Percentiles rank a stretch among this genome's conserved stretches.
Evolutionary conservation across 2,113 vertebrate species (phyloP).

Genomic region (Sigmodon hispidus): DNA sequence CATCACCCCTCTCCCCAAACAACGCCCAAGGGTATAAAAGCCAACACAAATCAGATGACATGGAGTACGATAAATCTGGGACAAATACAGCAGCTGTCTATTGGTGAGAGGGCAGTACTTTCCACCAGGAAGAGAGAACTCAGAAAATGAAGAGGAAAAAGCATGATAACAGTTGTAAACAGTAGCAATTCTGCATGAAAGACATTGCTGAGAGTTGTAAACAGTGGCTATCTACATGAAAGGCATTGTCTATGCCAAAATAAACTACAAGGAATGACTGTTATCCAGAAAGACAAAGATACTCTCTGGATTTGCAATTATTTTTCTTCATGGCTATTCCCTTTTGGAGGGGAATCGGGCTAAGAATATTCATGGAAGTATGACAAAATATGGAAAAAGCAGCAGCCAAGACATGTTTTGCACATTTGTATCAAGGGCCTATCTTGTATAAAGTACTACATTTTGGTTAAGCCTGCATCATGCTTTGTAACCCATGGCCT

Average conservation of each 20-base stretch:
- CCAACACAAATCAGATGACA: background rate
- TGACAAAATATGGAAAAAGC: background rate
- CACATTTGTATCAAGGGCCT: background rate
- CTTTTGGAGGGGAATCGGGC: background rate
- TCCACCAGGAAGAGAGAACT: background rate
- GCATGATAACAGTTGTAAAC: conserved; percentile 38
- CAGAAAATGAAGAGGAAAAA: background rate
- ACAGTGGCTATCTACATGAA: conserved; percentile 44
- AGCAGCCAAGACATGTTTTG: background rate
- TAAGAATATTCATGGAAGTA: background rate
- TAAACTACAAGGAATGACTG: conserved; percentile 36
- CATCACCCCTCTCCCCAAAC: background rate
- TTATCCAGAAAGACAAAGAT: conserved; percentile 49
- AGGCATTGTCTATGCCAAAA: conserved; percentile 47
- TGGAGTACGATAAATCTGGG: background rate
- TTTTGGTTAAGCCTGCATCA: background rate
- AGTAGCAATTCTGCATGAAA: conserved; percentile 39
- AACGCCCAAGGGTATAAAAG: background rate
- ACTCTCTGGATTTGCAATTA: conserved; percentile 7
- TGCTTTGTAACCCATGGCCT: background rate
- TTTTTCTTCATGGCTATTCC: background rate
- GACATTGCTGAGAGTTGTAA: conserved; percentile 24
- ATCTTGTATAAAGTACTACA: background rate
- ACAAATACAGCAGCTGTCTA: background rate
- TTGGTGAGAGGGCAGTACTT: background rate